Evolutionary conservation across 2,888 invertebrate species (phyloP), one percentile per base, ranked within the genome.

Genomic region (Thelaira solivaga): DNA sequence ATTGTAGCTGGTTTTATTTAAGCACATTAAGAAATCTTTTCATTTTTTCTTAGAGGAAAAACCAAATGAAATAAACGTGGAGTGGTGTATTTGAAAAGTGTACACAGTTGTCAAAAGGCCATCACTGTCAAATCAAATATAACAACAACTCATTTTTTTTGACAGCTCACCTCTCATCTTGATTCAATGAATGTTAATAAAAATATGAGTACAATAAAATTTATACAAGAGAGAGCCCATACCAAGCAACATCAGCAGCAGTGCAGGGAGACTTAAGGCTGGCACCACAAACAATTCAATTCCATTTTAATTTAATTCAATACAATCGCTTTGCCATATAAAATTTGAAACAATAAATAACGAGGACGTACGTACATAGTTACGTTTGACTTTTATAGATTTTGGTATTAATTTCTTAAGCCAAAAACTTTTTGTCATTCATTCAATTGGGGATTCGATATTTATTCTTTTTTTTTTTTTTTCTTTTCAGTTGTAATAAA

Each of bases 121-220:
- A 80, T 82, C 82, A 82, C 78, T 80, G 81, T 82, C 81, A 81
- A 78, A 74, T 77, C 76, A 77, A 79, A 77, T 71, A 77, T 75
- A 77, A 76, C 80, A 80, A 81, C 81, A 81, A 77, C 67, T 76
- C 80, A 80, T 76, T 80, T 81, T 80, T 80, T 81, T 81, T 81
- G 81, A 81, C 81, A 81, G 80, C 80, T 65, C 73, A 71, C 71
- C 79, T 75, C 75, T 73, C 81, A 72, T 79, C 80, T 75, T 55
- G 59, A 20, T 55, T 47, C 36, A 36, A 45, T 36, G 20, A 2
- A 24, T n/a, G 29, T 29, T 31, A 11, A 5, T 29, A 24, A 34
- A 20, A 20, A 51, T 8, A 24, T 11, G 53, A 18, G 39, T 39
- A 20, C 22, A 13, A 36, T 13, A 13, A 13, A 39, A 34, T 2